Base-by-base conservation (phyloP, 2,797 vertebrate genomes). In the Ambastaia sidthimunki region DNA sequence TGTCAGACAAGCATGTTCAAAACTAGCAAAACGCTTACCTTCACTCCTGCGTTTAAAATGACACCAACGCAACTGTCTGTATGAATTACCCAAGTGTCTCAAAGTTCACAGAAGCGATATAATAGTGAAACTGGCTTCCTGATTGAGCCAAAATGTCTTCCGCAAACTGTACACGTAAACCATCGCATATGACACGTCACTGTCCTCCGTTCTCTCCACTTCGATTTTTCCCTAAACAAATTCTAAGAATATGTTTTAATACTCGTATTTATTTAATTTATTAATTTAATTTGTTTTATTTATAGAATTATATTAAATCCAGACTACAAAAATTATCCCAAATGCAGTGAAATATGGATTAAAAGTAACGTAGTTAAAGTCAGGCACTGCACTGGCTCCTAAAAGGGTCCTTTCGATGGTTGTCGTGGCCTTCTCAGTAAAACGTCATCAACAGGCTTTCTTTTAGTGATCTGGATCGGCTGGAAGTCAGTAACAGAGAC, bases 401-500 rank as follows among this genome's bases (percentile, higher is more conserved):
- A 82, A 2, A 0, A 0, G 54, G 93, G 92, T 89, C 93, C 86
- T 93, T 37, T 59, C 37, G 71, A 88, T 81, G 85, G 92, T 89
- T 88, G 91, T 94, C 94, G 93, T 95, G 94, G 94, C 93, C 90
- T 93, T 94, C 91, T 90, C 84, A 89, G 88, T 83, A 69, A 11
- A 57, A 74, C 93, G 92, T 94, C 91, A 94, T 90, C 92, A 71
- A 88, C 67, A 62, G 18, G 83, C 87, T 86, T 84, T 87, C 85
- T 88, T 89, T 82, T 78, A 79, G 81, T 71, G 82, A 81, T 76
- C 80, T 87, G 25, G 13, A 23, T 28, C 12, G 23, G 21, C 71
- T 21, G 74, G 16, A 18, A 12, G 71, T 82, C 73, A 52, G 86
- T 70, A 78, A 85, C 82, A 86, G 82, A 87, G 84, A 78, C 87